Percentiles rank a stretch among this genome's conserved stretches.
phyloP scores from a whole-genome alignment of 2,797 vertebrate species.

The Xenentodon cancila region DNA sequence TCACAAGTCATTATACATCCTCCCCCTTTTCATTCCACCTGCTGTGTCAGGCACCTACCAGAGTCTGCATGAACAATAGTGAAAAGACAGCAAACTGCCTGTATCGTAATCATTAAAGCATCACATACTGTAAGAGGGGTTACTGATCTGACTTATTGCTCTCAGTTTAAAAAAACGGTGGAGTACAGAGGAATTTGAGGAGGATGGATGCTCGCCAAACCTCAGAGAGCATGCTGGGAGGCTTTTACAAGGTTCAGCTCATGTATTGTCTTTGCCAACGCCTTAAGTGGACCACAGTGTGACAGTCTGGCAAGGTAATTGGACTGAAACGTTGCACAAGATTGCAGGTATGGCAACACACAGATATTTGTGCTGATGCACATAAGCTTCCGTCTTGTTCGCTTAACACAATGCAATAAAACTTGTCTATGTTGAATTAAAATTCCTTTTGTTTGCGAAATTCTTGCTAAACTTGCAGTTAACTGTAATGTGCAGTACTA shows the following conservation, averaged over 20 bases:
- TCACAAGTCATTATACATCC: no score
- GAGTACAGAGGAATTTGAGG: conserved; percentile 32
- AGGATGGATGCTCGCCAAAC: conserved; percentile 61
- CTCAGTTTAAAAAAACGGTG: conserved; percentile 28
- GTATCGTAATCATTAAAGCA: background rate
- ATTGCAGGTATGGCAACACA: conserved; percentile 37
- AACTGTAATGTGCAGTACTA: background rate
- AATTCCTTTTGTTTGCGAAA: no score
- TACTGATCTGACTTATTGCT: conserved; percentile 39
- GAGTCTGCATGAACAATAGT: background rate
- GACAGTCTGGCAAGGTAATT: conserved; percentile 72
- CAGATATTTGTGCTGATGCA: conserved; percentile 13
- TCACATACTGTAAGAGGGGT: conserved; percentile 22
- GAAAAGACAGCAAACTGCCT: no score
- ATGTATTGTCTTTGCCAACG: conserved; percentile 59
- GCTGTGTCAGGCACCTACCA: background rate
- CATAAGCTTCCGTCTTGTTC: background rate
- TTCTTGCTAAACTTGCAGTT: background rate
- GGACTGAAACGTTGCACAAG: conserved; percentile 51
- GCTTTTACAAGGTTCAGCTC: conserved; percentile 65
- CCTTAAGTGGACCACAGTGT: conserved; percentile 65
- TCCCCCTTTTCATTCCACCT: no score
- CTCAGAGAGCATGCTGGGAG: conserved; percentile 57
- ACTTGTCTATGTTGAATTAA: no score
- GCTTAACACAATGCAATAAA: background rate